phyloP scores from a whole-genome alignment of 2,113 vertebrate species.

The Mus musculus region DNA sequence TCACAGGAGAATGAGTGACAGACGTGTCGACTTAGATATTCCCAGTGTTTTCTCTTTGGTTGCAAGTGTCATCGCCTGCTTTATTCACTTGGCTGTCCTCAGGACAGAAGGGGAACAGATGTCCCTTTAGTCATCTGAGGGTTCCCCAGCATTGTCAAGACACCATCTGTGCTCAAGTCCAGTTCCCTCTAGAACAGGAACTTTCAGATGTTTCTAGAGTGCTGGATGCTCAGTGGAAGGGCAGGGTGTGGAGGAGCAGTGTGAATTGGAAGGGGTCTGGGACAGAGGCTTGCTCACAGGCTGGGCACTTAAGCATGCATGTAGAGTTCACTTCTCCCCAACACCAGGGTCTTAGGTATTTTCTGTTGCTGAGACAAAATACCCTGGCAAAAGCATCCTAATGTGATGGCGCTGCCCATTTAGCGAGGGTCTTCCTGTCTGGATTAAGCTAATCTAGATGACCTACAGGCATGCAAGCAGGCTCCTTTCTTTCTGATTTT shows the following conservation, averaged over 20 bases:
- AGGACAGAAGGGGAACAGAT: constrained; percentile 32
- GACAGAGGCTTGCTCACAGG: background rate
- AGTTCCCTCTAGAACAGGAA: background rate
- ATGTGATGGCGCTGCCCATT: background rate
- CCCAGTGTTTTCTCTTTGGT: background rate
- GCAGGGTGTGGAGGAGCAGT: rapidly evolving
- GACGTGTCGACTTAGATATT: background rate
- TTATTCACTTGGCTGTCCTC: background rate
- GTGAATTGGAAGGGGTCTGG: rapidly evolving
- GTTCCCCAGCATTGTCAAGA: background rate
- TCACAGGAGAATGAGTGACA: background rate
- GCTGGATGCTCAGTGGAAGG: background rate
- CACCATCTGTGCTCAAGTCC: background rate
- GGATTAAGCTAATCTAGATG: background rate
- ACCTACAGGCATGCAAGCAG: background rate
- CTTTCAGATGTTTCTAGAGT: constrained; percentile 26
- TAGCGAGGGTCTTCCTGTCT: background rate
- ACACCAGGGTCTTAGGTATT: background rate
- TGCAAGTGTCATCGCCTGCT: background rate
- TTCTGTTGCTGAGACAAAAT: background rate
- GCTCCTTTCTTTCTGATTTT: background rate
- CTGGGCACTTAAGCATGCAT: background rate
- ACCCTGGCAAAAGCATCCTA: background rate
- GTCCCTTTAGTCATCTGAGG: background rate
- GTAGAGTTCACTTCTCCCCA: background rate